Conservation (phyloP, 2,888 invertebrate species). For the Dicyrtomina minuta region DNA sequence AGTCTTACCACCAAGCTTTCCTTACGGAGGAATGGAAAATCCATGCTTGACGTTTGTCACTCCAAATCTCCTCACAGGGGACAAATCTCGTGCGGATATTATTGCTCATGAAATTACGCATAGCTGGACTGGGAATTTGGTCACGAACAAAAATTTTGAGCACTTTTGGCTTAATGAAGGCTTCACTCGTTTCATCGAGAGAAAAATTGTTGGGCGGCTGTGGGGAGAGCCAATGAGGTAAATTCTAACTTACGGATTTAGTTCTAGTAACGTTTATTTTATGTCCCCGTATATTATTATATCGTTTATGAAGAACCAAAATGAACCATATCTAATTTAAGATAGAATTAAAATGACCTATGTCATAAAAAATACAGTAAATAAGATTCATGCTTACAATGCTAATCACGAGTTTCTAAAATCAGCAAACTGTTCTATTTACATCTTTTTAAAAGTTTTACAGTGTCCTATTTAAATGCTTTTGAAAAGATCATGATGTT, state of each 20-base stretch:
- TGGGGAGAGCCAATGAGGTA: constrained; percentile 61
- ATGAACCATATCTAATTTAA: too few relatives aligned
- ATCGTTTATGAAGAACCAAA: neutral
- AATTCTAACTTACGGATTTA: too few relatives aligned
- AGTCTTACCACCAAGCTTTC: constrained; percentile 89
- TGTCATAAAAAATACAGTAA: too few relatives aligned
- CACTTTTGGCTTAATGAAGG: constrained; percentile 98
- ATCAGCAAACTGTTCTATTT: too few relatives aligned
- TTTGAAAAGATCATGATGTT: too few relatives aligned
- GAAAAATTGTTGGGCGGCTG: constrained; percentile 77
- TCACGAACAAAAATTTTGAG: constrained; percentile 89
- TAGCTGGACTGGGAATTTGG: constrained; percentile 92
- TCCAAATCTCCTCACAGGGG: constrained; percentile 88
- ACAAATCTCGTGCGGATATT: constrained; percentile 83
- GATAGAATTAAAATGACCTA: too few relatives aligned
- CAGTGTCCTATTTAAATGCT: too few relatives aligned
- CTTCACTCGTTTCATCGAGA: constrained; percentile 87
- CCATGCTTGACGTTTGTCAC: constrained; percentile 94
- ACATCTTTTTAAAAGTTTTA: too few relatives aligned
- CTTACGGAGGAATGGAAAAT: constrained; percentile 97
- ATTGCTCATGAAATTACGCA: constrained; percentile 95
- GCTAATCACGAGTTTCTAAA: too few relatives aligned
- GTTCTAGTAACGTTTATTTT: neutral
- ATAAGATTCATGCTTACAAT: too few relatives aligned
- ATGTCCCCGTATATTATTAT: too few relatives aligned